A percentile compares a stretch with the other conserved stretches of the same genome.
Evolutionary conservation across 2,888 invertebrate species (phyloP).

Genomic region (Anticlea derivata): DNA sequence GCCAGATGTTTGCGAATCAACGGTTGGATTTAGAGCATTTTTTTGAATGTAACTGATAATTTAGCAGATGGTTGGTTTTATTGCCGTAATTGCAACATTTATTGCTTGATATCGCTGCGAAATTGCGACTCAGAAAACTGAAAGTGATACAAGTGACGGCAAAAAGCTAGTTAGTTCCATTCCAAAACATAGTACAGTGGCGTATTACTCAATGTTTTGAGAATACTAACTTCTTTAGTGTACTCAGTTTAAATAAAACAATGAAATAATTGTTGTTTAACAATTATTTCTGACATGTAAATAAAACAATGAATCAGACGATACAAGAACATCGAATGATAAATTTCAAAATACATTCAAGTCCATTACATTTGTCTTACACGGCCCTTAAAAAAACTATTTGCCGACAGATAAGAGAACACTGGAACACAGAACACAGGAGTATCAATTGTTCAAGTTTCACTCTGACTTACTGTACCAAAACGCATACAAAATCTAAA

Average conservation of each 20-base stretch:
- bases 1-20: slow-evolving; percentile 26
- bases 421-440: slow-evolving; percentile 29
- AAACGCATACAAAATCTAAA: no score
- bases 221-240: no score
- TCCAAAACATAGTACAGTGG: no score
- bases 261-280: no score
- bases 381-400: slow-evolving; percentile 53
- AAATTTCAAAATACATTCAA: slow-evolving; percentile 37
- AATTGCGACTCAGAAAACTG: neutral
- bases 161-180: no score
- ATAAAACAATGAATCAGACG: neutral
- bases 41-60: slow-evolving; percentile 16
- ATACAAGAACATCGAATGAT: slow-evolving; percentile 17
- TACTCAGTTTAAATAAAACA: no score
- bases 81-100: slow-evolving; percentile 16
- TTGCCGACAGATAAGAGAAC: slow-evolving; percentile 66
- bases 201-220: no score
- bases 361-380: slow-evolving; percentile 51
- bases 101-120: slow-evolving; percentile 4
- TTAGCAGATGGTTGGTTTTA: slow-evolving; percentile 20
- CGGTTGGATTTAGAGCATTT: slow-evolving; percentile 11
- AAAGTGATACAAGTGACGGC: no score
- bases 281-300: no score
- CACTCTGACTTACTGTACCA: neutral
- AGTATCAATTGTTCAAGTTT: neutral